These are phyloP conservation scores for Embidobia sp. DNA, from an alignment of 2,888 invertebrate genomes.

Conservation along the genomic window DNA sequence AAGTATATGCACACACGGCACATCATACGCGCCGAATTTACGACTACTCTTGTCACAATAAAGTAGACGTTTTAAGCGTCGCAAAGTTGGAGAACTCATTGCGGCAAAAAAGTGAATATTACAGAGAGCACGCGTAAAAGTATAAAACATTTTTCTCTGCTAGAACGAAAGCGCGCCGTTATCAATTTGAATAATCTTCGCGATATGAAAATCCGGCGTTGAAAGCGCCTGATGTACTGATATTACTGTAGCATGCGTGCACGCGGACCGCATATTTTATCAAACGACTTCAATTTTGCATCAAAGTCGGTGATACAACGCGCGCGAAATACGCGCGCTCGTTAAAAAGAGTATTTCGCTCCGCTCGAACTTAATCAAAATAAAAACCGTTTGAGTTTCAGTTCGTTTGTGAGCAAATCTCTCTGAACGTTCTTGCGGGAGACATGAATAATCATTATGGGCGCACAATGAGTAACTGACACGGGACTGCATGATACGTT, in stretches of 20 bases:
- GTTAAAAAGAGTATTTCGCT: not conserved
- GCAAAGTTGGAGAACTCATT: slow-evolving; percentile 34
- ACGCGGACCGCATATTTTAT: slow-evolving; percentile 23
- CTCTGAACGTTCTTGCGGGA: no score
- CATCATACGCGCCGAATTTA: slow-evolving; percentile 29
- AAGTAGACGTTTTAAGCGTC: slow-evolving; percentile 23
- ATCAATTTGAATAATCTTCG: slow-evolving; percentile 50
- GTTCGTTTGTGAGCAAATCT: no score
- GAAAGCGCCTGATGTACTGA: slow-evolving; percentile 29
- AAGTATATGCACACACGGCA: slow-evolving; percentile 4
- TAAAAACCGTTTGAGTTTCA: not conserved
- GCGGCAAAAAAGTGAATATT: slow-evolving; percentile 35
- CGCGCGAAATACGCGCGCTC: no score
- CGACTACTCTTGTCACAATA: slow-evolving; percentile 39
- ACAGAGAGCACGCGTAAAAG: slow-evolving; percentile 17
- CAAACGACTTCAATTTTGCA: slow-evolving; percentile 29
- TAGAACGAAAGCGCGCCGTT: slow-evolving; percentile 28
- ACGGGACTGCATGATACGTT: no score
- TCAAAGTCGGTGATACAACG: slow-evolving; percentile 17
- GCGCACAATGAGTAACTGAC: no score
- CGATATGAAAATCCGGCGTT: slow-evolving; percentile 27
- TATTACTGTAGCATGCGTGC: slow-evolving; percentile 38
- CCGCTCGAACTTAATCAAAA: no score
- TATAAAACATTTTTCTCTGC: slow-evolving; percentile 34
- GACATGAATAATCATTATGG: no score